Percentiles rank a stretch among this genome's conserved stretches.
phyloP scores from a whole-genome alignment of 2,113 vertebrate species.

The Aegotheles bennettii region DNA sequence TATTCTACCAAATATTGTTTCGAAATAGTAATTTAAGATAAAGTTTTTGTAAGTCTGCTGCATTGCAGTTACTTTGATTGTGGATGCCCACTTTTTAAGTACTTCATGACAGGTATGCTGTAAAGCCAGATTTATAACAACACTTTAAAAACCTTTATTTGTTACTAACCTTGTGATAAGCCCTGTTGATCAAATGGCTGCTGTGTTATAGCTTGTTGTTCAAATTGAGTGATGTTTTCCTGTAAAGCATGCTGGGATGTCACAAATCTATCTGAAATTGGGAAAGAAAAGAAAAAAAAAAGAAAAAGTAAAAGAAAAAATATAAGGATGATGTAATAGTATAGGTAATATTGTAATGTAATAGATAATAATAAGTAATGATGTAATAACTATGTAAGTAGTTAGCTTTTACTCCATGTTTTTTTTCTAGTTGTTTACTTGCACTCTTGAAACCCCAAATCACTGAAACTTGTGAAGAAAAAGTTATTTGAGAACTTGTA shows the following conservation, averaged over 20 bases:
- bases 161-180: conserved; percentile 84
- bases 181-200: conserved; percentile 87
- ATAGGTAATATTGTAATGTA: no score
- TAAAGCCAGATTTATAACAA: not conserved
- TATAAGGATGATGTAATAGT: no score
- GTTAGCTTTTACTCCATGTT: not conserved
- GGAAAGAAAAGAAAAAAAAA: not conserved
- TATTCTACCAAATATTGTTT: not conserved
- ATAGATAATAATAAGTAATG: not conserved
- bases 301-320: not conserved
- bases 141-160: not conserved
- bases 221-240: conserved; percentile 86
- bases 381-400: not conserved
- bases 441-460: not conserved
- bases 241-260: conserved; percentile 82
- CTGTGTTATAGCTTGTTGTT: conserved; percentile 80
- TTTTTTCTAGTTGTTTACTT: not conserved
- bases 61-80: not conserved
- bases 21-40: not conserved
- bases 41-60: not conserved
- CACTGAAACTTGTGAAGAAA: not conserved
- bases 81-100: not conserved
- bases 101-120: not conserved
- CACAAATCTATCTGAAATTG: conserved; percentile 83
- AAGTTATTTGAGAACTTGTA: not conserved